Evolutionary conservation across 2,888 invertebrate genomes (phyloP).

Genomic region (Clunio marinus): DNA sequence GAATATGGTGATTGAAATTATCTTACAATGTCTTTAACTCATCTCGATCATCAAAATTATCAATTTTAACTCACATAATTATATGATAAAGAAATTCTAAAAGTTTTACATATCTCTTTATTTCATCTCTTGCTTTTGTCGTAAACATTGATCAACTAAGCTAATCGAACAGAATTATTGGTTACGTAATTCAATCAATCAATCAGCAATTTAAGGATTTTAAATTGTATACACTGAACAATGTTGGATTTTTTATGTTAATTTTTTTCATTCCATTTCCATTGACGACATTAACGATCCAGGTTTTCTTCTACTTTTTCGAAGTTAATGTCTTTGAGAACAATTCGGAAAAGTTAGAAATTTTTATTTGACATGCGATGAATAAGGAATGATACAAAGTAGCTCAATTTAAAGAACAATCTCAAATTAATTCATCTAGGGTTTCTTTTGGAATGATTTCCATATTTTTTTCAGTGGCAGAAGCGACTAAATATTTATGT

Average conservation of each 20-base stretch:
- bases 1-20: conserved; percentile 25
- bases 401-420: no score
- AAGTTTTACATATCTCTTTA: background rate
- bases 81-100: background rate
- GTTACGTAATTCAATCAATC: conserved; percentile 9
- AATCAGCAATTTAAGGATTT: background rate
- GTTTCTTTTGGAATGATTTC: no score
- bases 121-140: background rate
- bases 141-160: conserved; percentile 11
- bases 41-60: background rate
- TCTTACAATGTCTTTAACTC: conserved; percentile 1
- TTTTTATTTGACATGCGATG: background rate
- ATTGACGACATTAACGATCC: no score
- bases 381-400: background rate
- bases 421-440: background rate
- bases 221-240: background rate
- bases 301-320: no score
- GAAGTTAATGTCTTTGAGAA: no score
- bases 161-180: background rate
- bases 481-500: no score
- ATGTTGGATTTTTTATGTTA: background rate
- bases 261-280: background rate
- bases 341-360: no score
- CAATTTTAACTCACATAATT: background rate
- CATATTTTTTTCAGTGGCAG: no score